Evolutionary conservation across 2,888 invertebrate species (phyloP).

Genomic region (Agrotis puta): DNA sequence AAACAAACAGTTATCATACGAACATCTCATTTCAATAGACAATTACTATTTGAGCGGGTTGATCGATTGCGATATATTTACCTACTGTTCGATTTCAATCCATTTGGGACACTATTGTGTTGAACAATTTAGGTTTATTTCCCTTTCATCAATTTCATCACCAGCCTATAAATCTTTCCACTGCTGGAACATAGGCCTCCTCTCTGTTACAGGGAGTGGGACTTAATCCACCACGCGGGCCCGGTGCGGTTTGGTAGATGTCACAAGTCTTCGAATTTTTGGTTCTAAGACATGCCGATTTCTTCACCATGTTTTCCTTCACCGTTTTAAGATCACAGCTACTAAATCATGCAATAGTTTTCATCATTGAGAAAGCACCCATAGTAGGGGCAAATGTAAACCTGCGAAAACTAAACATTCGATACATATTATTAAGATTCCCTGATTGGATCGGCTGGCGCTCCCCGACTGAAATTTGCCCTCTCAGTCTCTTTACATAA

Average conservation of each 20-base stretch:
- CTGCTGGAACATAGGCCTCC: too few species aligned
- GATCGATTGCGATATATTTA: slow-evolving; percentile 30
- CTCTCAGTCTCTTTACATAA: slow-evolving; percentile 86
- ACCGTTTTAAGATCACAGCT: too few species aligned
- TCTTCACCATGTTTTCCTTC: too few species aligned
- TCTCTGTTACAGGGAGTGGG: too few species aligned
- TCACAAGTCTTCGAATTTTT: too few species aligned
- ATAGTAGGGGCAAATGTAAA: slow-evolving; percentile 72
- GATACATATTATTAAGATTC: slow-evolving; percentile 86
- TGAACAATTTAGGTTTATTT: slow-evolving; percentile 17
- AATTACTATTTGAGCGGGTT: slow-evolving; percentile 35
- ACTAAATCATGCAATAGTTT: neutral
- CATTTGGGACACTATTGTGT: slow-evolving; percentile 22
- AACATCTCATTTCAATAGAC: slow-evolving; percentile 49
- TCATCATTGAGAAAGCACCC: neutral
- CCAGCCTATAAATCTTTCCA: too few species aligned
- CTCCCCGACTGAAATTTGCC: slow-evolving; percentile 80
- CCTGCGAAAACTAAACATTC: slow-evolving; percentile 82
- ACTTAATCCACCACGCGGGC: too few species aligned
- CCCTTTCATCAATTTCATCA: neutral
- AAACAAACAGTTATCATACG: slow-evolving; percentile 30
- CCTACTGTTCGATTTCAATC: slow-evolving; percentile 29
- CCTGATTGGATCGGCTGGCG: slow-evolving; percentile 76
- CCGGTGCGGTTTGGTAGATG: too few species aligned
- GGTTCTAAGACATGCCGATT: too few species aligned